Conservation (phyloP, 30 jellyfish, hydroid and myxozoan species). For the Sanderia malayensis region DNA sequence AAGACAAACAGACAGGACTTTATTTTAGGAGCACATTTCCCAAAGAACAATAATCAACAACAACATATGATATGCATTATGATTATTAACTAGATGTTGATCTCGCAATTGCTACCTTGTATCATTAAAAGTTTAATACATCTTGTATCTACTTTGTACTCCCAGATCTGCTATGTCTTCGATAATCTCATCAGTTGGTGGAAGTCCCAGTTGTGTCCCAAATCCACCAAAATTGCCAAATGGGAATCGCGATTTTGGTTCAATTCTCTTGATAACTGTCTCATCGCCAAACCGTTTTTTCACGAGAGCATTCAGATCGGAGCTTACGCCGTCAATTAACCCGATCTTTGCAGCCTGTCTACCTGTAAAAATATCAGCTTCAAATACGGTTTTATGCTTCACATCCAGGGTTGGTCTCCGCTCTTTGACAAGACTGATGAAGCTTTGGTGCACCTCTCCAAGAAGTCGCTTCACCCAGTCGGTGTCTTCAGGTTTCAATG, state of each 20-base stretch:
- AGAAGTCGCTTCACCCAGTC: conserved; percentile 46
- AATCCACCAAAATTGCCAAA: conserved; percentile 2
- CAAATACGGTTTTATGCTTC: conserved; percentile 64
- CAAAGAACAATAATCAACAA: no score
- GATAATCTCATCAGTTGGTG: conserved; percentile 10
- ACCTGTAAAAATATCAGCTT: conserved; percentile 75
- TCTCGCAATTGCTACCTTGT: no score
- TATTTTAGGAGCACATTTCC: no score
- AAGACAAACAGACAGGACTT: no score
- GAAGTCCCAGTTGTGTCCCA: conserved; percentile 14
- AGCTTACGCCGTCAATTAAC: conserved; percentile 64
- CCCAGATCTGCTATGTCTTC: conserved; percentile 28
- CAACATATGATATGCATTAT: no score
- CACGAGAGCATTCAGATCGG: conserved; percentile 42
- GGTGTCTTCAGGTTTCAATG: conserved; percentile 57
- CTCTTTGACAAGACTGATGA: conserved; percentile 62
- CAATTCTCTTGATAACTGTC: conserved; percentile 29
- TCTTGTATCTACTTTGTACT: conserved; percentile 8
- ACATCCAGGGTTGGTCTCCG: conserved; percentile 54
- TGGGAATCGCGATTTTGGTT: conserved; percentile 23
- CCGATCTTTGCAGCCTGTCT: conserved; percentile 67
- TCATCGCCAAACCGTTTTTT: conserved; percentile 59
- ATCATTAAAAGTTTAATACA: not conserved
- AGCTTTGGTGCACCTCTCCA: conserved; percentile 50
- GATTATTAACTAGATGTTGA: no score